Evolutionary conservation across 2,113 vertebrate genomes (phyloP).

Genomic region (Panurus biarmicus): DNA sequence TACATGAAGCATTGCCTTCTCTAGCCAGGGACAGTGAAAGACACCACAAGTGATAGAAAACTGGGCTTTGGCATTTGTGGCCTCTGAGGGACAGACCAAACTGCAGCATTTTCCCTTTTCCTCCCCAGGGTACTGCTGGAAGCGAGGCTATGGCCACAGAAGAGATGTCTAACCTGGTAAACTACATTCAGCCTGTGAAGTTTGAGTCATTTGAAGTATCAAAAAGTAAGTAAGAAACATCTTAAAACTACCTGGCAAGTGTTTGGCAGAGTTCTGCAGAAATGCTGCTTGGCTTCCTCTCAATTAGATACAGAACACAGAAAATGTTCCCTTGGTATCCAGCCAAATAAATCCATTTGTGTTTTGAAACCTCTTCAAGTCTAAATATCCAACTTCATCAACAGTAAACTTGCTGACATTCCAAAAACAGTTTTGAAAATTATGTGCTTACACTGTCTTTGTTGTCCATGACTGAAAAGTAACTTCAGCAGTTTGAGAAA

Average conservation of each 20-base stretch:
- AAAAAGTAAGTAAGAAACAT: conserved; percentile 82
- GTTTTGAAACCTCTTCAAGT: neutral
- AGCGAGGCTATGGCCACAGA: conserved; percentile 95
- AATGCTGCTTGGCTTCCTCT: neutral
- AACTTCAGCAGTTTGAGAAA: neutral
- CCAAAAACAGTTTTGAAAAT: neutral
- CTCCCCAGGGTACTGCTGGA: conserved; percentile 86
- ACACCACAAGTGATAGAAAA: accelerated
- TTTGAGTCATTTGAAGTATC: conserved; percentile 91
- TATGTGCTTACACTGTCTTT: neutral
- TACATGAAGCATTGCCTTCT: neutral
- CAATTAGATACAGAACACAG: neutral
- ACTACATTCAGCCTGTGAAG: conserved; percentile 97
- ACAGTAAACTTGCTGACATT: neutral
- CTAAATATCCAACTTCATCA: neutral
- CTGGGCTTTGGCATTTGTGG: neutral
- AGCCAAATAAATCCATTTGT: neutral
- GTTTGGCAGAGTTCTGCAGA: neutral
- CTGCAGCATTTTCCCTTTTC: neutral
- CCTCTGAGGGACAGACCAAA: neutral
- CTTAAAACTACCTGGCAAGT: neutral
- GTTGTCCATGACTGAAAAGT: neutral
- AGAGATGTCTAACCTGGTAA: conserved; percentile 98
- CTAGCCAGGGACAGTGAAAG: neutral
- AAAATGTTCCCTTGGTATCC: neutral